These are phyloP conservation scores for Elanus axillaris DNA, from an alignment of 2,113 vertebrate species.

Conservation along the genomic window DNA sequence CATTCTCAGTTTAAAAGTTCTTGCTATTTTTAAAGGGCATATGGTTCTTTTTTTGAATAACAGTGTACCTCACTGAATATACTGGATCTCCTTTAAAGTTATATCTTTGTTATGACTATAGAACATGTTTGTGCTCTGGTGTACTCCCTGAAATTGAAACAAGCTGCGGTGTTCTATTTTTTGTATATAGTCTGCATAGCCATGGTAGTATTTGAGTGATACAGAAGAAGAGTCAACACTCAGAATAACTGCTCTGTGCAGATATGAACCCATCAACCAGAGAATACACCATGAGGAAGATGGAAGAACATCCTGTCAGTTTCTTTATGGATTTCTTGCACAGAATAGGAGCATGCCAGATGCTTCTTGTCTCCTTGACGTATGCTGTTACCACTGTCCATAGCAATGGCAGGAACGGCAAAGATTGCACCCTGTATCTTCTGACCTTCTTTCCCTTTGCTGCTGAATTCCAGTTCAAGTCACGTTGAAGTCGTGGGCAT, in stretches of 20 bases:
- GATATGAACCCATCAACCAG: neutral
- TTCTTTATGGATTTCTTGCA: neutral
- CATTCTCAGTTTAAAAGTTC: neutral
- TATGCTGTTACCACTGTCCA: neutral
- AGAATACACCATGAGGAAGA: neutral
- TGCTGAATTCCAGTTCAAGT: neutral
- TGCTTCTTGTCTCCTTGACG: neutral
- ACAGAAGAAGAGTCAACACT: neutral
- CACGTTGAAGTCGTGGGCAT: neutral
- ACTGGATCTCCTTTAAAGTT: neutral
- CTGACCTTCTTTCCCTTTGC: neutral
- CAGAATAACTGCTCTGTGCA: neutral
- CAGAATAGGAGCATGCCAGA: neutral
- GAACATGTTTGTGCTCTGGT: neutral
- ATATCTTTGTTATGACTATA: neutral
- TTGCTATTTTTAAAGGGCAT: neutral
- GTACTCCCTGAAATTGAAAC: neutral
- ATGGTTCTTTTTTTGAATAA: neutral
- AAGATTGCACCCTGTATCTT: neutral
- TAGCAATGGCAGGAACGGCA: neutral
- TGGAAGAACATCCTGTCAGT: rapidly evolving
- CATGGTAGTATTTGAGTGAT: neutral
- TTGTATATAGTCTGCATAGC: neutral
- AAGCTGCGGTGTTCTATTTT: neutral
- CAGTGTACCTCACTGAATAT: neutral